Conservation (phyloP, 2,113 vertebrate species). For the Tychaedon coryphoeus region DNA sequence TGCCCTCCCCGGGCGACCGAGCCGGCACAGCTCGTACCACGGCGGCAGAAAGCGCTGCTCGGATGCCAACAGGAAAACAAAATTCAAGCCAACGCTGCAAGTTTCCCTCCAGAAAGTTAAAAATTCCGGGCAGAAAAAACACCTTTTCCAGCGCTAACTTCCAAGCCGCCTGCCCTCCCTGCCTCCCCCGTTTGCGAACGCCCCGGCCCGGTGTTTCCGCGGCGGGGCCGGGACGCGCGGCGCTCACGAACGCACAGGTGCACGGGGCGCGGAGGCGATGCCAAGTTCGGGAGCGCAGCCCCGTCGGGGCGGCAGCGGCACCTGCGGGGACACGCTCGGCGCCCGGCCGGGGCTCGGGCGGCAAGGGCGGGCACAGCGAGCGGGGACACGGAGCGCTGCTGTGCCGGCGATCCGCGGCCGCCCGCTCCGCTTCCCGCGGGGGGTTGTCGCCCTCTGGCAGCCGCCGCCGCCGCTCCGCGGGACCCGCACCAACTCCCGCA, state of each 20-base stretch:
- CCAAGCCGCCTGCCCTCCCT: not conserved
- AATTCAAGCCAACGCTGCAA: not conserved
- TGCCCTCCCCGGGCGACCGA: not conserved
- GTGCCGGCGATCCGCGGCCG: not conserved
- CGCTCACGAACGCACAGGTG: fast-evolving
- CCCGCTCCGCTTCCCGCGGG: conserved; percentile 65
- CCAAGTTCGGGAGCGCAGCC: not conserved
- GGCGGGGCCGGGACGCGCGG: not conserved
- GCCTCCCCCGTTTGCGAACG: not conserved
- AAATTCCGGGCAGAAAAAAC: not conserved
- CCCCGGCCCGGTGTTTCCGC: fast-evolving
- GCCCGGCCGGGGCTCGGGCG: too few relatives aligned
- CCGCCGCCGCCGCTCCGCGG: conserved; percentile 73
- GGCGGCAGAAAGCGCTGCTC: not conserved
- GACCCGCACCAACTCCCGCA: conserved; percentile 72
- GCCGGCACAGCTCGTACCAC: not conserved
- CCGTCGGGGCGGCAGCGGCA: not conserved
- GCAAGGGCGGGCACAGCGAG: not conserved
- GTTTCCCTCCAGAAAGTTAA: conserved; percentile 23
- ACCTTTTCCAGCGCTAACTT: not conserved
- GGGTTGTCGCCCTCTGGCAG: conserved; percentile 78
- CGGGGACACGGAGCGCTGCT: not conserved
- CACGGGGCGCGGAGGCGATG: not conserved
- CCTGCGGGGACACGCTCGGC: not conserved
- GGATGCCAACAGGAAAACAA: not conserved